These are phyloP conservation scores for Callipepla squamata DNA, from an alignment of 2,113 vertebrate species.

Conservation along the genomic window DNA sequence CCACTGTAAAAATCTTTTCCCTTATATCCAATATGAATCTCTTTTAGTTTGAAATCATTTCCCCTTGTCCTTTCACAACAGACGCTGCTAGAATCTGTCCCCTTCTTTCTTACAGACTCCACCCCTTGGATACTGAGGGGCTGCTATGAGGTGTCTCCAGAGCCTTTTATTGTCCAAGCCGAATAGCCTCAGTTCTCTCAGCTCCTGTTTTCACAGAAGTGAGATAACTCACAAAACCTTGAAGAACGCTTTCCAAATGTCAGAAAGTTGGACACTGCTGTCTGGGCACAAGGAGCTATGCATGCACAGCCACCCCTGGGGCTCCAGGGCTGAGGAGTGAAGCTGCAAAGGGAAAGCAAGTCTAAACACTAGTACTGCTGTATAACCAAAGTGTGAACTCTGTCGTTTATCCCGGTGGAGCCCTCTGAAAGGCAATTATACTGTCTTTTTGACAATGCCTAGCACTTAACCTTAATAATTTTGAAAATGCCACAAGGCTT, in stretches of 20 bases:
- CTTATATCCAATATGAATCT: too few species aligned
- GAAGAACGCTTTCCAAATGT: background rate
- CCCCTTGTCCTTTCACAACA: too few species aligned
- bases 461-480: background rate
- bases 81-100: too few species aligned
- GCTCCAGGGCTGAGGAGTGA: background rate
- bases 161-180: too few species aligned
- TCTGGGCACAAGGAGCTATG: background rate
- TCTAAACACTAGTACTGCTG: background rate
- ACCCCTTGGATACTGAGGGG: too few species aligned
- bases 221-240: background rate
- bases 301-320: background rate
- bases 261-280: background rate
- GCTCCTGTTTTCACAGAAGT: background rate
- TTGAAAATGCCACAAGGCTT: background rate
- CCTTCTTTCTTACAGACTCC: too few species aligned
- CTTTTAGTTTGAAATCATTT: too few species aligned
- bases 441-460: background rate
- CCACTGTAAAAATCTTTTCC: too few species aligned
- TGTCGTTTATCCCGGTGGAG: background rate
- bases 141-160: too few species aligned
- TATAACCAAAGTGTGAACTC: rapidly evolving
- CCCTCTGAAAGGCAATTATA: background rate
- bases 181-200: background rate
- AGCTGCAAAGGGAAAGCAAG: background rate